phyloP scores from a whole-genome alignment of 2,797 vertebrate species.

The Rhincodon typus region DNA sequence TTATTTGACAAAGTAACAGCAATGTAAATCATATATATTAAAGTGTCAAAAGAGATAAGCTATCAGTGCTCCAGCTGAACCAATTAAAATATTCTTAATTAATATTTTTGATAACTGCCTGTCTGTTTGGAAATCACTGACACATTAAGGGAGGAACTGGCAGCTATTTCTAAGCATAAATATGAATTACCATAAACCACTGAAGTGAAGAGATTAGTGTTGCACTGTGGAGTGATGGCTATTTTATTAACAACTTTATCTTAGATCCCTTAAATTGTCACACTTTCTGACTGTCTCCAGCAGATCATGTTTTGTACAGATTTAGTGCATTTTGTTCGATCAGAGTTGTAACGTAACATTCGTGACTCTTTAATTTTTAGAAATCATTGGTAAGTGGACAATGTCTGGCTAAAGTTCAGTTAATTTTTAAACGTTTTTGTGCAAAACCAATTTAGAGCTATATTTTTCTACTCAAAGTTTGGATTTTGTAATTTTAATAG shows the following conservation, averaged over 20 bases:
- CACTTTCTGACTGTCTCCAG: neutral
- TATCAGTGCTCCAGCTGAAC: neutral
- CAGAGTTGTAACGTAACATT: neutral
- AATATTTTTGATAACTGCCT: neutral
- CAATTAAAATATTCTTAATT: neutral
- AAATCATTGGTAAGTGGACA: neutral
- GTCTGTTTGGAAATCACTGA: neutral
- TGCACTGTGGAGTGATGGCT: neutral
- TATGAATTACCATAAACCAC: neutral
- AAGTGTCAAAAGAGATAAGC: neutral
- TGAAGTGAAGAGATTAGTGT: neutral
- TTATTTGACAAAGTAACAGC: neutral
- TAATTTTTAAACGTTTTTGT: neutral
- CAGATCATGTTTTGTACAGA: neutral
- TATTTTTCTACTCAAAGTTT: neutral
- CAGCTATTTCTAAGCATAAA: neutral
- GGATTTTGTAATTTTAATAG: neutral
- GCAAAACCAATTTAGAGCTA: neutral
- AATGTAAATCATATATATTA: neutral
- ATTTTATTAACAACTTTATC: neutral
- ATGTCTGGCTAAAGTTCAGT: neutral
- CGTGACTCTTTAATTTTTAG: neutral
- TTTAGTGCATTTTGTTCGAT: neutral
- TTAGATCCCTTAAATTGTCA: neutral
- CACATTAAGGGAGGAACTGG: neutral